These are phyloP conservation scores for Heterochromis multidens DNA, from an alignment of 2,113 vertebrate genomes.

Conservation along the genomic window DNA sequence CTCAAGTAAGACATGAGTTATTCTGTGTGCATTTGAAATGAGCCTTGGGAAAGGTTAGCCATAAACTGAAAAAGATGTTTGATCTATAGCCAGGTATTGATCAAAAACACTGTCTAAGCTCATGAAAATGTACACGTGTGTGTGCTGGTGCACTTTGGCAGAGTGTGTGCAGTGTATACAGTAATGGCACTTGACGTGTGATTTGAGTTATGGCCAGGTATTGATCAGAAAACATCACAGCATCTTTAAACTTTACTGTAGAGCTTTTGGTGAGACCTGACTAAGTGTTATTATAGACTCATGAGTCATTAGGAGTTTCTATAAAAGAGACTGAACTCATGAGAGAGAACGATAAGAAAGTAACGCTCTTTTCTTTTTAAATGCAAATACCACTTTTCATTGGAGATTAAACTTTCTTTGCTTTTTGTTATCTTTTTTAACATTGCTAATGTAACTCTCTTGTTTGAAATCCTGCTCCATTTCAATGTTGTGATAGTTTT, in stretches of 20 bases:
- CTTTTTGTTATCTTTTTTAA: background rate
- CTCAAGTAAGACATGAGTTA: conserved; percentile 54
- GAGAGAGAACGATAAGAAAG: background rate
- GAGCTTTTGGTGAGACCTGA: conserved; percentile 63
- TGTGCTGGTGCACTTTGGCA: background rate
- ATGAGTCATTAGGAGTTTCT: conserved; percentile 43
- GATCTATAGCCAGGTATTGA: conserved; percentile 73
- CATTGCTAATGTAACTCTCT: background rate
- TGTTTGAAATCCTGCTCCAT: background rate
- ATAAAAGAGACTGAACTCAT: conserved; percentile 2
- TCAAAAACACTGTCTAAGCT: conserved; percentile 64
- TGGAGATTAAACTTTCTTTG: background rate
- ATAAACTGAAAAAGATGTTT: conserved; percentile 69
- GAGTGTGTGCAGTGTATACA: conserved; percentile 26
- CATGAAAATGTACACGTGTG: conserved; percentile 51
- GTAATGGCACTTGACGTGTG: conserved; percentile 57
- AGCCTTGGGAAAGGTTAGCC: conserved; percentile 56
- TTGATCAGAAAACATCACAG: conserved; percentile 63
- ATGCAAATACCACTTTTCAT: background rate
- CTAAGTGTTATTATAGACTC: conserved; percentile 54
- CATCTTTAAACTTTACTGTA: conserved; percentile 64
- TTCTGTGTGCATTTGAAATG: conserved; percentile 49
- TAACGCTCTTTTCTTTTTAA: background rate
- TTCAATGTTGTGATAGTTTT: background rate
- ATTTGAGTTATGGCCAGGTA: conserved; percentile 68